Evolutionary conservation across 64 coral and sea anemone genomes (phyloP).

Genomic region (Catalaphyllia jardinei): DNA sequence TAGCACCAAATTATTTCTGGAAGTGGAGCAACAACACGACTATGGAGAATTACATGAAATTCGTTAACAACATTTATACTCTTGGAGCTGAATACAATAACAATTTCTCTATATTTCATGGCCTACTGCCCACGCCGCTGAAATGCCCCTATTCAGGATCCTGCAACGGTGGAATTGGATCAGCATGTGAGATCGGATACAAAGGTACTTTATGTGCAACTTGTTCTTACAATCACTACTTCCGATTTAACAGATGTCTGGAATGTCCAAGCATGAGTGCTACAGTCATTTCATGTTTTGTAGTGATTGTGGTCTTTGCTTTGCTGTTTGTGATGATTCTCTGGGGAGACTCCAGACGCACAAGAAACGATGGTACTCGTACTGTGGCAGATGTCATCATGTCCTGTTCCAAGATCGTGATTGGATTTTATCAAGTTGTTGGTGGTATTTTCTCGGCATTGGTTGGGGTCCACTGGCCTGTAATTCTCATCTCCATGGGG

Average conservation of each 20-base stretch:
- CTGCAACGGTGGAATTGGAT: conserved; percentile 47
- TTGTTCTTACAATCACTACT: conserved; percentile 49
- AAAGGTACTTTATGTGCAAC: conserved; percentile 61
- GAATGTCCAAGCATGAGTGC: not conserved
- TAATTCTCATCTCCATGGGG: conserved; percentile 61
- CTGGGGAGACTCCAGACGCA: conserved; percentile 61
- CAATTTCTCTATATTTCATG: conserved; percentile 13
- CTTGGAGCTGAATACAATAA: not conserved
- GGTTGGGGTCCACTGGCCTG: conserved; percentile 60
- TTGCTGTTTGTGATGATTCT: conserved; percentile 50
- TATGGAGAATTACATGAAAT: conserved; percentile 1
- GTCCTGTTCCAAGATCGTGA: conserved; percentile 79
- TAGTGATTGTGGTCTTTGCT: conserved; percentile 39
- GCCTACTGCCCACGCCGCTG: conserved; percentile 15
- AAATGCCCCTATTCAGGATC: conserved; percentile 46
- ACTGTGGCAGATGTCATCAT: conserved; percentile 78
- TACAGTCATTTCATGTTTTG: not conserved
- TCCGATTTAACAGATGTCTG: conserved; percentile 59
- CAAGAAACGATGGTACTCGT: conserved; percentile 45
- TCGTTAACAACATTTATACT: conserved; percentile 30
- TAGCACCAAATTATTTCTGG: conserved; percentile 41
- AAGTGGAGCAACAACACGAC: conserved; percentile 27
- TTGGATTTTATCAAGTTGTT: conserved; percentile 89
- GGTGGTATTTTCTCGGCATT: conserved; percentile 72
- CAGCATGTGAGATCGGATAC: conserved; percentile 40